Conservation (phyloP, 2,888 invertebrate species). For the Lamellibrachia columna region DNA sequence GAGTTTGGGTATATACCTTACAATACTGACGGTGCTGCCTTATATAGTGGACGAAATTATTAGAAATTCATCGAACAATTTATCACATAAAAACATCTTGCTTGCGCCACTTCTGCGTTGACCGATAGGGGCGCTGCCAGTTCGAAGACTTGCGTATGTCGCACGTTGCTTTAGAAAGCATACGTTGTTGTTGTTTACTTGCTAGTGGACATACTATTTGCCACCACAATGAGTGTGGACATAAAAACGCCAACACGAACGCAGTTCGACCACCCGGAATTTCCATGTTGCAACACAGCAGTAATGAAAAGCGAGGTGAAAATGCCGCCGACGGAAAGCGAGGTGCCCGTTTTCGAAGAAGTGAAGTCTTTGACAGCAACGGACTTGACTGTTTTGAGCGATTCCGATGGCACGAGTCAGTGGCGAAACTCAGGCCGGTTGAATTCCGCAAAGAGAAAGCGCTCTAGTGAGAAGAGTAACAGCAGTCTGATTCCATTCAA, state of each 20-base stretch:
- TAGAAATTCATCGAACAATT: background rate
- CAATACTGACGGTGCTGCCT: background rate
- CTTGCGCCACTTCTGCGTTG: background rate
- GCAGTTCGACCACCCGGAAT: conserved; percentile 51
- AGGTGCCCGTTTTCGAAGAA: conserved; percentile 11
- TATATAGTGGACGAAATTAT: conserved; percentile 1
- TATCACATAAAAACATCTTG: background rate
- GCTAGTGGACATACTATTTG: background rate
- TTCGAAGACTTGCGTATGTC: conserved; percentile 16
- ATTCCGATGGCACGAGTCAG: background rate
- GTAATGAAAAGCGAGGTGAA: background rate
- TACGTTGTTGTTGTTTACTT: conserved; percentile 17
- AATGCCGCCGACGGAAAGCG: background rate
- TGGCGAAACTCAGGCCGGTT: background rate
- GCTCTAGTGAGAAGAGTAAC: conserved; percentile 24
- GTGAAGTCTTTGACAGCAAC: background rate
- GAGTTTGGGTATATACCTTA: background rate
- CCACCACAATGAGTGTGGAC: conserved; percentile 54
- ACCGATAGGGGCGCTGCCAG: background rate
- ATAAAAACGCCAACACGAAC: conserved; percentile 56
- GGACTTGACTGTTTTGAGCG: background rate
- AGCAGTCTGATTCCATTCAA: conserved; percentile 21
- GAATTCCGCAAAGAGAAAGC: conserved; percentile 1
- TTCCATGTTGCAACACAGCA: conserved; percentile 67
- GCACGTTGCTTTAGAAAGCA: conserved; percentile 11